Conservation (phyloP, 2,113 vertebrate species). For the Xiphorhynchus elegans region DNA sequence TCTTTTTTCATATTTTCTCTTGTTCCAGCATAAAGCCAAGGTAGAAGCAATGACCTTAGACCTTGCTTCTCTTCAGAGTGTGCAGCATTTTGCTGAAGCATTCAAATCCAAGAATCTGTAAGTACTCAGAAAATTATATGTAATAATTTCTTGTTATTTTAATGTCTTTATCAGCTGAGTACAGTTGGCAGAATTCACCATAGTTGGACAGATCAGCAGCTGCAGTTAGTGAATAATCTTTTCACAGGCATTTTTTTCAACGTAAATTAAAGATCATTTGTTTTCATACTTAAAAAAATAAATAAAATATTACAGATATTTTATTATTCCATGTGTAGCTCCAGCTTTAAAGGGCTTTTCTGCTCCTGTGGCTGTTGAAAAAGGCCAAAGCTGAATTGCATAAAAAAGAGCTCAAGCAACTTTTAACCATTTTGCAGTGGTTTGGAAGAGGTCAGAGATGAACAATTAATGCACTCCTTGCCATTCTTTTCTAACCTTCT, state of each 20-base stretch:
- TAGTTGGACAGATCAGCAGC: not conserved
- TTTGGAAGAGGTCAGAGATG: not conserved
- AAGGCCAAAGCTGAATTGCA: not conserved
- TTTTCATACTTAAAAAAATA: not conserved
- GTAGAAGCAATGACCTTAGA: conserved; percentile 95
- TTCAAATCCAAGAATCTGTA: conserved; percentile 94
- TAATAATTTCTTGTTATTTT: conserved; percentile 47
- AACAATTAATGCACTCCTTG: not conserved
- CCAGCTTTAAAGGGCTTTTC: not conserved
- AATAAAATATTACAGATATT: not conserved
- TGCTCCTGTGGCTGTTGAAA: not conserved
- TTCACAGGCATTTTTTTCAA: not conserved
- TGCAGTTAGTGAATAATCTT: not conserved
- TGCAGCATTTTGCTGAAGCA: conserved; percentile 87
- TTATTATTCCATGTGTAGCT: not conserved
- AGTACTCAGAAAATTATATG: conserved; percentile 75
- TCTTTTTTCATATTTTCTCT: conserved; percentile 69
- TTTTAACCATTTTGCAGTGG: not conserved
- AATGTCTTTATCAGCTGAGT: conserved; percentile 71
- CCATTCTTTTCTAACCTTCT: not conserved
- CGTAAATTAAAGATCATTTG: not conserved
- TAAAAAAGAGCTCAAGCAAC: not conserved
- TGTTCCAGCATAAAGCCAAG: conserved; percentile 91
- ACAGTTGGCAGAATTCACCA: conserved; percentile 1
- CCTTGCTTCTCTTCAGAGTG: conserved; percentile 87